These are phyloP conservation scores for Drosophila eugracilis DNA, from an alignment of 1,140 invertebrate genomes.

Conservation along the genomic window DNA sequence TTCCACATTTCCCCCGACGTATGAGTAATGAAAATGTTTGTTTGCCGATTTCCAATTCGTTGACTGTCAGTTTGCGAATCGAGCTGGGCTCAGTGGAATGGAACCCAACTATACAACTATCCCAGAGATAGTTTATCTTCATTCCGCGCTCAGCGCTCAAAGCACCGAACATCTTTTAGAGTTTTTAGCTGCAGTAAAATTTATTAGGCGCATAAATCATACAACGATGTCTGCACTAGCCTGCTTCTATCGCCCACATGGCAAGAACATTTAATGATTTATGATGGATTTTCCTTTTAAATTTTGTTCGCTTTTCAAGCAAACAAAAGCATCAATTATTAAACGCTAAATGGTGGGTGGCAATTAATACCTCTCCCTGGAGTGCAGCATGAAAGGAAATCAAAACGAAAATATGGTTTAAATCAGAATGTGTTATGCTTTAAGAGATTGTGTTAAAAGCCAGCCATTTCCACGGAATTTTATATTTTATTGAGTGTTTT, in stretches of 20 bases:
- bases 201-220: conserved; percentile 60
- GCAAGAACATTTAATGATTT: conserved; percentile 15
- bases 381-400: conserved; percentile 18
- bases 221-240: conserved; percentile 15
- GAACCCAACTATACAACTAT: background rate
- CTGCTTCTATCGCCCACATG: conserved; percentile 2
- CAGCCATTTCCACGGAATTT: conserved; percentile 17
- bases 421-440: conserved; percentile 25
- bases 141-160: conserved; percentile 1
- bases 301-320: conserved; percentile 31
- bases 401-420: conserved; percentile 11
- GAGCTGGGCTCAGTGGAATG: conserved; percentile 14
- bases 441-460: conserved; percentile 38
- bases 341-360: conserved; percentile 8
- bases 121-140: conserved; percentile 11
- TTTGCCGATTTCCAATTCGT: conserved; percentile 57
- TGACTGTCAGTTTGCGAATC: conserved; percentile 49
- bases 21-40: conserved; percentile 69
- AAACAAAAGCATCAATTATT: conserved; percentile 47
- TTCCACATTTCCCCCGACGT: conserved; percentile 44
- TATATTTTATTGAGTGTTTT: conserved; percentile 12
- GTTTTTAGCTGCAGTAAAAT: conserved; percentile 24
- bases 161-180: conserved; percentile 13
- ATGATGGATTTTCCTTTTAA: conserved; percentile 20
- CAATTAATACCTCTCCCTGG: conserved; percentile 12